Base-by-base conservation (phyloP, 2,797 vertebrate genomes). In the Acrossocheilus wenchowensis region DNA sequence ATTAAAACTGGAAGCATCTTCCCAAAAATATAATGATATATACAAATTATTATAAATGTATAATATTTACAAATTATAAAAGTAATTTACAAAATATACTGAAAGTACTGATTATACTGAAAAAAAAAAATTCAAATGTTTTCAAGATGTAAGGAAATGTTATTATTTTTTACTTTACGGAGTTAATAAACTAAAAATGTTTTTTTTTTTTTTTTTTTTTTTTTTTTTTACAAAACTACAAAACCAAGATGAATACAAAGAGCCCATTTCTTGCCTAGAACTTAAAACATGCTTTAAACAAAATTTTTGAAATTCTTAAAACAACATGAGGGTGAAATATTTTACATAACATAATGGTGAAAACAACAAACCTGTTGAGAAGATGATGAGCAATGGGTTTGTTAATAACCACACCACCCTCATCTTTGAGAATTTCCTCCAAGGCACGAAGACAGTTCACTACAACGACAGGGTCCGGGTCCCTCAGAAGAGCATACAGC, bases 341-440 rank as follows among this genome's bases (percentile, higher is more conserved):
- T 15, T 54, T 2, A 10, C 17, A 23, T 41, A 60, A 2, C 0
- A 0, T 39, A 64, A 81, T 3, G 15, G n/a, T 3, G 60, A 62
- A 54, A 19, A n/a, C 41, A 30, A 34, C 84, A 6, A 2, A 99
- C 98, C 98, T 97, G 95, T 99, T 99, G 87, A 99, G 95, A 77
- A 99, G 97, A 90, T 99, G 98, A 90, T 99, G 98, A 26, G 98
- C 97, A 52, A 99, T 99, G 66, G 97, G 97, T 87, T 98, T 99
- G 93, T 99, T 99, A 84, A 99, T 98, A 77, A 98, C 97, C 23
- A 99, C 96, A 23, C 98, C 98, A 81, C 97, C 97, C 90, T 99
- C 98, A 39, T 95, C 95, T 89, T 95, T 97, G 84, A 99, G 90
- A 81, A 99, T 97, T 91, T 99, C 98, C 89, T 99, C 98, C 85